A percentile compares a stretch with the other conserved stretches of the same genome.
phyloP scores from a whole-genome alignment of 2,113 vertebrate genomes.

The Muntiacus muntjak region DNA sequence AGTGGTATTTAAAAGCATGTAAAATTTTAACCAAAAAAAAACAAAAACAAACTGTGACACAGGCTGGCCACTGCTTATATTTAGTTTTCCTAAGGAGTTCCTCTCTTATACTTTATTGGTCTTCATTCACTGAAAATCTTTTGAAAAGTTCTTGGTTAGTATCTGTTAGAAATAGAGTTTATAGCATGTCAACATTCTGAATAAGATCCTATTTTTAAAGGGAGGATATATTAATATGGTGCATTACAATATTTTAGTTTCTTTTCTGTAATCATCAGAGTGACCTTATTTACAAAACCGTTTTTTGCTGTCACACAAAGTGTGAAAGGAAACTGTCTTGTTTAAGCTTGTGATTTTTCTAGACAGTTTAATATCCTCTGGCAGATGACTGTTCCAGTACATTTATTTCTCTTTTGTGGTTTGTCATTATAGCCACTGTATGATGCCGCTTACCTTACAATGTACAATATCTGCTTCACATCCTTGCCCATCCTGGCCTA shows the following conservation, averaged over 20 bases:
- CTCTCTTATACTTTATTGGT: neutral
- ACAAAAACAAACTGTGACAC: neutral
- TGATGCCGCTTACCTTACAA: slow-evolving; percentile 98
- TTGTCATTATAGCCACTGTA: slow-evolving; percentile 89
- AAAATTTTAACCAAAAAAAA: neutral
- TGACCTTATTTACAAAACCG: neutral
- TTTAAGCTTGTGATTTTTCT: slow-evolving; percentile 21
- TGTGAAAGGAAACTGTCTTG: neutral
- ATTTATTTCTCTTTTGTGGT: neutral
- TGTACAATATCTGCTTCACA: slow-evolving; percentile 99
- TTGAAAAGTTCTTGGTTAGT: neutral
- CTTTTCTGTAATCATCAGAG: slow-evolving; percentile 1
- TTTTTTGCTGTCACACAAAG: neutral
- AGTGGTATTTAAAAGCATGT: neutral
- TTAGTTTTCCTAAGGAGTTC: neutral
- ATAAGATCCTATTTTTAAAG: neutral
- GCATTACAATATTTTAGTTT: neutral
- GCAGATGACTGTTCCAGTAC: neutral
- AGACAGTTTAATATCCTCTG: neutral
- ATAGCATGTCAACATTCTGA: neutral
- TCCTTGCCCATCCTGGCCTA: slow-evolving; percentile 97
- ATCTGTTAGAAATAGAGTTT: neutral
- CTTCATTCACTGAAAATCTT: slow-evolving; percentile 27
- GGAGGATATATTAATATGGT: neutral
- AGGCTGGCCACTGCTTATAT: neutral